phyloP scores from a whole-genome alignment of 2,888 invertebrate genomes.

The Ptychoptera contaminata region DNA sequence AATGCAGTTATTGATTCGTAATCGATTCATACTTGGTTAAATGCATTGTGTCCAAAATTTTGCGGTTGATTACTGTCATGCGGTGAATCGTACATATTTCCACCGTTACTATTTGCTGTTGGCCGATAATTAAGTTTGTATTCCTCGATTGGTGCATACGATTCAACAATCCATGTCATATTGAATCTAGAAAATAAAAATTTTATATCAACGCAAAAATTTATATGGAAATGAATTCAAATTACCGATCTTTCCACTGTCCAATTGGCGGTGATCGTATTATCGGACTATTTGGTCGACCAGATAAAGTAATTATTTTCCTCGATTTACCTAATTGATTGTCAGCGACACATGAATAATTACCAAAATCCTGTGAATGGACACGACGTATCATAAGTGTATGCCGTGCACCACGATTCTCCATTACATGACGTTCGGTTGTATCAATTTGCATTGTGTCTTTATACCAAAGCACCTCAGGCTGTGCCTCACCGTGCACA shows the following conservation, averaged over 20 bases:
- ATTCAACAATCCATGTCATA: constrained; percentile 41
- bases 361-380: constrained; percentile 49
- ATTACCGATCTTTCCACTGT: constrained; percentile 34
- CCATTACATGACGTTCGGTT: constrained; percentile 48
- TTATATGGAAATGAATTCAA: too few species aligned
- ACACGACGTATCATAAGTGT: constrained; percentile 51
- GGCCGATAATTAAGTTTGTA: constrained; percentile 35
- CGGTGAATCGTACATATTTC: too few species aligned
- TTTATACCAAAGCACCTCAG: constrained; percentile 47
- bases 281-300: constrained; percentile 46
- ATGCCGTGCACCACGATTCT: constrained; percentile 47
- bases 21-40: too few species aligned
- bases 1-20: too few species aligned
- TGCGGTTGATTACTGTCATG: too few species aligned
- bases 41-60: too few species aligned
- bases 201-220: too few species aligned
- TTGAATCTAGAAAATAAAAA: constrained; percentile 24
- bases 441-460: constrained; percentile 52
- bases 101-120: too few species aligned
- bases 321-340: constrained; percentile 49
- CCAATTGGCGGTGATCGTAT: constrained; percentile 47
- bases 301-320: constrained; percentile 48
- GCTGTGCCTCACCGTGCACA: constrained; percentile 40
- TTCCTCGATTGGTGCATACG: constrained; percentile 39
- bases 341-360: constrained; percentile 54